These are phyloP conservation scores for Meiosimyza platycephala DNA, from an alignment of 2,888 invertebrate genomes.

Conservation along the genomic window DNA sequence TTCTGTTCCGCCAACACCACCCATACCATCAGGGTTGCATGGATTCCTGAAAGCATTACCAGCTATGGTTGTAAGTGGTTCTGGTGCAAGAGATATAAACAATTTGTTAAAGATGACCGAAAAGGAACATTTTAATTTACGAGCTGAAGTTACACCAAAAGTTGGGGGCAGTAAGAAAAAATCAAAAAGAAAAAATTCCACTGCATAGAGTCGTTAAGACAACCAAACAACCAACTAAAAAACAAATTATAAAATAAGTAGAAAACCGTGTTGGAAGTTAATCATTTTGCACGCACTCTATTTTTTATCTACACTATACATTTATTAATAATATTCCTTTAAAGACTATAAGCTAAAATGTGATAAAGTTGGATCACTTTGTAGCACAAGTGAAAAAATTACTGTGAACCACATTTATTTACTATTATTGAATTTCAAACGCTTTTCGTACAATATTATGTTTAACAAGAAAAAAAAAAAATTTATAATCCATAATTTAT, in stretches of 20 bases:
- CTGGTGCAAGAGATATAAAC: slow-evolving; percentile 55
- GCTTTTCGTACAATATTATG: too few relatives aligned
- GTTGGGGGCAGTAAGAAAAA: neutral
- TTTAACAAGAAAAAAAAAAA: too few relatives aligned
- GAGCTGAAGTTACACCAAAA: neutral
- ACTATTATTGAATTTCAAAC: neutral
- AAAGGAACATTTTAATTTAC: neutral
- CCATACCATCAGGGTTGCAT: slow-evolving; percentile 65
- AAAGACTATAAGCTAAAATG: slow-evolving; percentile 19
- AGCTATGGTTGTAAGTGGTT: slow-evolving; percentile 59
- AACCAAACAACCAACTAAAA: too few relatives aligned
- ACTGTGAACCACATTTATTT: slow-evolving; percentile 23
- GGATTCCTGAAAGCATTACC: slow-evolving; percentile 66
- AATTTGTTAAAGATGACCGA: slow-evolving; percentile 45
- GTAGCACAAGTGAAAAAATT: slow-evolving; percentile 30
- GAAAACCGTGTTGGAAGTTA: slow-evolving; percentile 20
- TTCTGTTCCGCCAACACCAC: slow-evolving; percentile 62
- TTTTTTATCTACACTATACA: neutral
- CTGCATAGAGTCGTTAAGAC: too few relatives aligned
- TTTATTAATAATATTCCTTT: slow-evolving; percentile 15
- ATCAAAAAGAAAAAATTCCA: too few relatives aligned
- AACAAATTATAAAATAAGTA: neutral
- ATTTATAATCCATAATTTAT: too few relatives aligned
- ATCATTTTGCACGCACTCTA: neutral
- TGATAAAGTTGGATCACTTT: slow-evolving; percentile 19